A percentile compares a stretch with the other conserved stretches of the same genome.
These are phyloP conservation scores for Macrostomum cliftonense DNA, from an alignment of 2,888 invertebrate genomes.

Conservation along the genomic window DNA sequence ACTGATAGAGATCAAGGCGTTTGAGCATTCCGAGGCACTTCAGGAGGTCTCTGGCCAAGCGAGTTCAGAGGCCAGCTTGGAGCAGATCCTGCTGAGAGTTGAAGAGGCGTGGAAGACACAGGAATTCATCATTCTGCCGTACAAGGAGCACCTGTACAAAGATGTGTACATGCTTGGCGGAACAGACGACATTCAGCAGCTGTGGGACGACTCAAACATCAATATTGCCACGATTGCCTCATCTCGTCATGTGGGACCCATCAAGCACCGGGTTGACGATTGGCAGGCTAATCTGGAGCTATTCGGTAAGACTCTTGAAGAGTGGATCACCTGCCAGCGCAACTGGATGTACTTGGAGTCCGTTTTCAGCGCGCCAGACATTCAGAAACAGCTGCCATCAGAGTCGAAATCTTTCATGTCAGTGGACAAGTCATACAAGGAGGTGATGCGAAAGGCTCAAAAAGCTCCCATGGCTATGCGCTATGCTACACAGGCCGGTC, in stretches of 20 bases:
- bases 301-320: constrained; percentile 55
- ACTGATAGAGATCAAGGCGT: constrained; percentile 55
- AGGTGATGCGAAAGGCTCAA: constrained; percentile 59
- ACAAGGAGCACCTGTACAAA: constrained; percentile 52
- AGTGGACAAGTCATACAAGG: constrained; percentile 75
- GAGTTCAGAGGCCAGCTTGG: constrained; percentile 65
- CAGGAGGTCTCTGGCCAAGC: constrained; percentile 71
- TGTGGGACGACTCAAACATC: constrained; percentile 66
- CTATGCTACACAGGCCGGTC: constrained; percentile 50
- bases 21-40: constrained; percentile 52
- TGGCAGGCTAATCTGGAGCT: constrained; percentile 58
- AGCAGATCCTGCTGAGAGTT: constrained; percentile 52
- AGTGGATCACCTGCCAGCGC: constrained; percentile 37
- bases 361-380: constrained; percentile 39
- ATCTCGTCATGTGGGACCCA: constrained; percentile 65
- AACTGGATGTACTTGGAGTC: constrained; percentile 38
- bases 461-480: constrained; percentile 52
- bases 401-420: constrained; percentile 43
- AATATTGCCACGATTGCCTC: constrained; percentile 67
- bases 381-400: constrained; percentile 37
- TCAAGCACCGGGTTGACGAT: constrained; percentile 59
- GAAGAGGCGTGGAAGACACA: constrained; percentile 63
- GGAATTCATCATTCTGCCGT: constrained; percentile 55
- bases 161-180: constrained; percentile 66
- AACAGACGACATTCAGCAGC: constrained; percentile 60